Conservation (phyloP, 2,888 invertebrate species). For the Helobdella robusta region DNA sequence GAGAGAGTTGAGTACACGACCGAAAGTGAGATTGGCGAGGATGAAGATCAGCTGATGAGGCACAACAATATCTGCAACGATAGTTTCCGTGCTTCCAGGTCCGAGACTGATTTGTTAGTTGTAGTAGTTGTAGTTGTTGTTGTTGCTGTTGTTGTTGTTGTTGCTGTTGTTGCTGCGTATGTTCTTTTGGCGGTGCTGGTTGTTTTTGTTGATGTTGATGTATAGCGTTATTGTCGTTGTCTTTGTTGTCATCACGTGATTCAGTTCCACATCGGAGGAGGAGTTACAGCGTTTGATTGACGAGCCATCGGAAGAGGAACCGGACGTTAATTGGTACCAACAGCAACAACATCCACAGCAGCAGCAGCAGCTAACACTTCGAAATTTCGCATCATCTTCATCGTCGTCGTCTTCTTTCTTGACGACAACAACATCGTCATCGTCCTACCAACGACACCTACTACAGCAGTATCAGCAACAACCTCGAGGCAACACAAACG, state of each 20-base stretch:
- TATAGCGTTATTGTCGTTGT: no score
- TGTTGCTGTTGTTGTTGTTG: neutral
- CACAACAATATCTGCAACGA: conserved; percentile 13
- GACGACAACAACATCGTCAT: neutral
- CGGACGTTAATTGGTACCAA: conserved; percentile 31
- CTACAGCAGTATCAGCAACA: no score
- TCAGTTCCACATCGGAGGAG: conserved; percentile 31
- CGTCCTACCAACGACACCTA: no score
- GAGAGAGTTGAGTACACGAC: conserved; percentile 36
- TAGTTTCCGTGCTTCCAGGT: conserved; percentile 4
- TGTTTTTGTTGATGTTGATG: no score
- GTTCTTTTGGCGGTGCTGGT: no score
- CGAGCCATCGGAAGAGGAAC: conserved; percentile 31
- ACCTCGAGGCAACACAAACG: no score
- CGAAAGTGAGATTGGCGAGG: conserved; percentile 39
- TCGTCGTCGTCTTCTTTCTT: neutral
- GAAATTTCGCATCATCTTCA: no score
- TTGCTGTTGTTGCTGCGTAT: no score
- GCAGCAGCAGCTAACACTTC: no score
- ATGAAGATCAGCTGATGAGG: conserved; percentile 36
- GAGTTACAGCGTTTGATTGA: conserved; percentile 33
- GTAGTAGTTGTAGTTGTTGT: conserved; percentile 5
- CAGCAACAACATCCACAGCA: no score
- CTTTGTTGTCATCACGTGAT: no score
- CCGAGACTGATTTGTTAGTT: conserved; percentile 7